Evolutionary conservation across 2,113 vertebrate genomes (phyloP).

Genomic region (Sebastes fasciatus): DNA sequence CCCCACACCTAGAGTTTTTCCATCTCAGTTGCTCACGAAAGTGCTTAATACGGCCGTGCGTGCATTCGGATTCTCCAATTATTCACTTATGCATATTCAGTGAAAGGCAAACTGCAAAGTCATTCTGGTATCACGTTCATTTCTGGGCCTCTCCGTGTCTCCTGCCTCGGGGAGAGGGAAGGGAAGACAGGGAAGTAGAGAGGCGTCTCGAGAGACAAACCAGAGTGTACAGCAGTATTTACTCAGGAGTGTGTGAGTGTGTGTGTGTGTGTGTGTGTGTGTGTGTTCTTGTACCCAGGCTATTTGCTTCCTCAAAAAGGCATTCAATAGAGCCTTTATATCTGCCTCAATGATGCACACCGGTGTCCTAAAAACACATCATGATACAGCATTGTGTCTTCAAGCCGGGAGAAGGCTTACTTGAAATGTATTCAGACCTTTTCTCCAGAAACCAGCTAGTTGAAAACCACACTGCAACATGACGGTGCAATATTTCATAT

Average conservation of each 20-base stretch:
- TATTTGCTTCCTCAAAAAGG: constrained; percentile 43
- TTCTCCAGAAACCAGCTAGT: background rate
- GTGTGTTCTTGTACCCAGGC: constrained; percentile 17
- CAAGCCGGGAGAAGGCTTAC: background rate
- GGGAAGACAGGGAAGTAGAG: constrained; percentile 33
- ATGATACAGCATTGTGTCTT: constrained; percentile 15
- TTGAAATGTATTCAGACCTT: background rate
- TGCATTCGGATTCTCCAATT: constrained; percentile 46
- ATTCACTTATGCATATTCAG: constrained; percentile 61
- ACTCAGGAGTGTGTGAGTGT: constrained; percentile 33
- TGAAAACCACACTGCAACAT: background rate
- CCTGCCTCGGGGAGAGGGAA: constrained; percentile 16
- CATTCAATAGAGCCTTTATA: constrained; percentile 48
- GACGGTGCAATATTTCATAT: background rate
- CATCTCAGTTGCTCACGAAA: constrained; percentile 15
- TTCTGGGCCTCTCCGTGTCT: constrained; percentile 43
- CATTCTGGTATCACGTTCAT: constrained; percentile 63
- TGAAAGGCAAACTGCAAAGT: constrained; percentile 69
- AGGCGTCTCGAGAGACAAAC: constrained; percentile 34
- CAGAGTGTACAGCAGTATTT: constrained; percentile 34
- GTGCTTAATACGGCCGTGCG: constrained; percentile 1
- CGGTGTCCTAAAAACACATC: constrained; percentile 18
- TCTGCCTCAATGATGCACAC: constrained; percentile 22
- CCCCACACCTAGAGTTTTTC: constrained; percentile 18
- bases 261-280: background rate